Conservation (phyloP, 2,888 invertebrate species). For the Tanytarsus gracilentus region DNA sequence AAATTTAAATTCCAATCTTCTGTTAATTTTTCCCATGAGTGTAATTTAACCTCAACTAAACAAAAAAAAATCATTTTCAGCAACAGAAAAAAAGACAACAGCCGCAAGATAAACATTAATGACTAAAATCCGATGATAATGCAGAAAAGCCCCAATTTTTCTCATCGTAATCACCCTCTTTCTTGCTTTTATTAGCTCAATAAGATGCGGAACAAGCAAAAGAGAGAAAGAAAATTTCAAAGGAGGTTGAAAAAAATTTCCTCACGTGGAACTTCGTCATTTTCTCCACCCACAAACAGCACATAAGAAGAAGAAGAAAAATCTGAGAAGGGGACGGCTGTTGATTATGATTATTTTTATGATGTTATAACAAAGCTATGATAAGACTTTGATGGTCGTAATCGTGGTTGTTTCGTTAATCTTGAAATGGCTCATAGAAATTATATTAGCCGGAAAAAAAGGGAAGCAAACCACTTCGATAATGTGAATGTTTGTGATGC, state of each 20-base stretch:
- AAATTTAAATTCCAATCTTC: neutral
- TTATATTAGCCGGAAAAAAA: conserved; percentile 15
- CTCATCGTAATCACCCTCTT: conserved; percentile 20
- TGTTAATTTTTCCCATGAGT: neutral
- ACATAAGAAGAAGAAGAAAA: neutral
- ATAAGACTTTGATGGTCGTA: conserved; percentile 28
- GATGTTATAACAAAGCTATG: conserved; percentile 27
- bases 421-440: conserved; percentile 27
- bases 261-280: no score
- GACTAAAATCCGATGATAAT: conserved; percentile 16
- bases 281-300: no score
- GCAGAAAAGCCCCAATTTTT: conserved; percentile 17
- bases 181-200: conserved; percentile 8
- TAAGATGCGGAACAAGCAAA: no score
- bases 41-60: neutral
- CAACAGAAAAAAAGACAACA: neutral
- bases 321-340: conserved; percentile 11
- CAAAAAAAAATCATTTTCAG: neutral
- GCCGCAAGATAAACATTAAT: conserved; percentile 15
- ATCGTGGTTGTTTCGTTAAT: conserved; percentile 27
- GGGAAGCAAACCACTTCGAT: neutral
- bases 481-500: no score
- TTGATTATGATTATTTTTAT: conserved; percentile 26
- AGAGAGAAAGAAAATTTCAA: no score
- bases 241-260: no score